Base-by-base conservation (phyloP, 2,888 invertebrate species). In the Stenichneumon culpator region DNA sequence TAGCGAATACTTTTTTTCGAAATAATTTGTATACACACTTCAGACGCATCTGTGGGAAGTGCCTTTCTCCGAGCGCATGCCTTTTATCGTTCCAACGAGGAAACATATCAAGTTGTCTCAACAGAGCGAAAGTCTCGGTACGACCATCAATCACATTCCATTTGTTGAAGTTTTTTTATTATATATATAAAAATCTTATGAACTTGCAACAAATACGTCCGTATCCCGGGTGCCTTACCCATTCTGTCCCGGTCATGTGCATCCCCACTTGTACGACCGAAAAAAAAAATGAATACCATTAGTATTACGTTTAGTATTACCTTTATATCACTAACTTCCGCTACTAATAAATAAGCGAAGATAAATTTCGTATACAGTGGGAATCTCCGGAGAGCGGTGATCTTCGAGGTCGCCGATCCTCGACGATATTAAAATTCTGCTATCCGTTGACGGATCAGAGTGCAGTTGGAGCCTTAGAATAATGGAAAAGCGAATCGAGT, bases 281-380 rank as follows among this genome's bases (percentile, higher is more conserved):
- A 73, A n/a, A 68, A 14, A 72, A 67, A n/a, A 72, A 79, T 47
- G 68, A 79, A 75, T 84, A 86, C 84, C 84, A 84, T 86, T 86
- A 86, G 86, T 86, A 86, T 86, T 84, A 84, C 80, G 75, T 69
- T 63, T 86, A 86, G 84, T 86, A 85, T 85, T 85, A 84, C 77
- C 57, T 80, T 80, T 57, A 65, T 72, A 79, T 54, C 57, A 57
- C 54, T 50, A 75, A 57, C n/a, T 70, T 60, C 72, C 65, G 79
- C 67, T 79, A 54, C 25, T 65, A 28, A 72, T 73, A 68, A 74
- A 57, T 52, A 28, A 7, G 60, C 52, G 69, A 75, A 69, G 22
- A 74, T 52, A 50, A 73, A 73, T 67, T 70, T 52, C 47, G 63
- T 78, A 70, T 22, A 52, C 73, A 36, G 81, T 44, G 36, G 28